Evolutionary conservation across 2,888 invertebrate genomes (phyloP).

Genomic region (Pinctada fucata): DNA sequence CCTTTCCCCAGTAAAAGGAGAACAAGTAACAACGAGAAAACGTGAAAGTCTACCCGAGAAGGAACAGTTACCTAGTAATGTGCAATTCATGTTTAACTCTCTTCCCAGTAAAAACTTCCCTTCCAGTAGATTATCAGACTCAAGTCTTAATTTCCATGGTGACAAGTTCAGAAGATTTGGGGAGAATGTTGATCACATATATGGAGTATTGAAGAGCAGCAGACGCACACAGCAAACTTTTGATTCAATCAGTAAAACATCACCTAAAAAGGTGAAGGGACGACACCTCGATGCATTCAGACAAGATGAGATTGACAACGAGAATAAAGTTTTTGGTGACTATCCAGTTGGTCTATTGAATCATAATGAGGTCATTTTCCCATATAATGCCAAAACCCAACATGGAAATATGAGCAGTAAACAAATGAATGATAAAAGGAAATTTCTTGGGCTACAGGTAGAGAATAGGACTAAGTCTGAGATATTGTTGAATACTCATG

Average conservation of each 20-base stretch:
- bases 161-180: neutral
- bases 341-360: neutral
- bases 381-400: no score
- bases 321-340: neutral
- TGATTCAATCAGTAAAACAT: neutral
- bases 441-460: neutral
- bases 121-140: neutral
- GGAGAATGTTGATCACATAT: neutral
- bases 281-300: neutral
- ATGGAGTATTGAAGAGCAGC: neutral
- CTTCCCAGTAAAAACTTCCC: neutral
- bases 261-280: neutral
- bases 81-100: neutral
- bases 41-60: neutral
- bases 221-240: neutral
- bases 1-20: neutral
- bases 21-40: neutral
- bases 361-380: neutral
- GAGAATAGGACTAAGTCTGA: neutral
- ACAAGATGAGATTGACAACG: neutral
- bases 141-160: neutral
- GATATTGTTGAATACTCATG: no score
- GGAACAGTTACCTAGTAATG: neutral
- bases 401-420: neutral
- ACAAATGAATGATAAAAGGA: neutral